Conservation (phyloP, 2,888 invertebrate species). For the Trichacis sp. region DNA sequence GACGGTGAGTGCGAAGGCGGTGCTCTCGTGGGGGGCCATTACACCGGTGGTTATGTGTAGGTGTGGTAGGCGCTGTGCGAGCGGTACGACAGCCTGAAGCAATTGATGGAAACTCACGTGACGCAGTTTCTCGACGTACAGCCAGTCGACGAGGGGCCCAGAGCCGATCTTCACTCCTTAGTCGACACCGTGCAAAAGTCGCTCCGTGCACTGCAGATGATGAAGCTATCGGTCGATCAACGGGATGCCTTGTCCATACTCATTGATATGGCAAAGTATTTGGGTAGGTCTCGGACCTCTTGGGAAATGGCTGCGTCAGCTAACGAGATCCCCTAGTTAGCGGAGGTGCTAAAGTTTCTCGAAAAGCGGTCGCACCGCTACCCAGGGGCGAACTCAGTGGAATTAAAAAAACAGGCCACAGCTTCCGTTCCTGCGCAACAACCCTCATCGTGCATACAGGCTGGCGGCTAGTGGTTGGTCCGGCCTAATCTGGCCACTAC, state of each 20-base stretch:
- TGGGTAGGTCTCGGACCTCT: not conserved
- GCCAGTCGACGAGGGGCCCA: too few species aligned
- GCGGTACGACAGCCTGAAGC: not conserved
- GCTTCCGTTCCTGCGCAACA: not conserved
- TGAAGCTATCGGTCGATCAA: not conserved
- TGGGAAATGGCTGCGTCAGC: not conserved
- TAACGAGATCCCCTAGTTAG: not conserved
- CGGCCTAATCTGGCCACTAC: too few species aligned
- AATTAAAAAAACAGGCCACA: not conserved
- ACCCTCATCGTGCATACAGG: not conserved
- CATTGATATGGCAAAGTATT: not conserved
- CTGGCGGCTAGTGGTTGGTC: too few species aligned
- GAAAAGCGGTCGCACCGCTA: not conserved
- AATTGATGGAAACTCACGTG: not conserved
- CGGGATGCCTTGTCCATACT: not conserved
- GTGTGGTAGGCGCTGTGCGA: not conserved
- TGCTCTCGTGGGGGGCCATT: not conserved
- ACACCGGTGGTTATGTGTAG: not conserved
- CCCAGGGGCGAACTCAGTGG: not conserved
- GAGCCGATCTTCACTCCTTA: too few species aligned
- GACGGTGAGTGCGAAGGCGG: not conserved
- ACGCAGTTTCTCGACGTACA: too few species aligned
- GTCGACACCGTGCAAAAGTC: slow-evolving; percentile 1
- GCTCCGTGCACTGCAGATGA: not conserved
- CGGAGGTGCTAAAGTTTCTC: not conserved